phyloP scores from a whole-genome alignment of 2,888 invertebrate genomes.

The Scaptomyza flava region DNA sequence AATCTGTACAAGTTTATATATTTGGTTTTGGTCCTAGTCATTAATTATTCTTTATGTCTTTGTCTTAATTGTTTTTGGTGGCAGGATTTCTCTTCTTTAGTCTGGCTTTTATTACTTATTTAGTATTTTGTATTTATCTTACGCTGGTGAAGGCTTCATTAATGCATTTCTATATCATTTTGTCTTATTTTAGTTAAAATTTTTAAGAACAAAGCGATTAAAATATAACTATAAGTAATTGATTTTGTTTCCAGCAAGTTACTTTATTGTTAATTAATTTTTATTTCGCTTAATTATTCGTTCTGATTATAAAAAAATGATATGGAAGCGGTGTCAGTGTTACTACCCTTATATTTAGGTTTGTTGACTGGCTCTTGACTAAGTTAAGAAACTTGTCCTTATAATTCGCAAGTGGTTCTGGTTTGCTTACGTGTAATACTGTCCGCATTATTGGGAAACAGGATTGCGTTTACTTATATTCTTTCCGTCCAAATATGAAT shows the following conservation, averaged over 20 bases:
- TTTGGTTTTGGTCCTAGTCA: slow-evolving; percentile 26
- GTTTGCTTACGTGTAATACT: slow-evolving; percentile 35
- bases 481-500: slow-evolving; percentile 18
- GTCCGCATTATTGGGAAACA: slow-evolving; percentile 38
- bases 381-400: slow-evolving; percentile 8
- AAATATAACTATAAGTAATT: too few species aligned
- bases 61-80: slow-evolving; percentile 12
- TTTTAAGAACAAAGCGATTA: too few species aligned
- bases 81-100: not conserved
- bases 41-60: slow-evolving; percentile 8
- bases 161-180: not conserved
- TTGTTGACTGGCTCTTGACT: slow-evolving; percentile 18
- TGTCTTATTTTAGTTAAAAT: not conserved
- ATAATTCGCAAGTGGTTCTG: slow-evolving; percentile 46
- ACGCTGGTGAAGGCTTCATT: not conserved
- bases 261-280: not conserved
- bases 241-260: not conserved
- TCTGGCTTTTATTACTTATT: slow-evolving; percentile 4
- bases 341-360: slow-evolving; percentile 15
- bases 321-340: slow-evolving; percentile 37
- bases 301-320: slow-evolving; percentile 7
- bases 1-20: too few species aligned
- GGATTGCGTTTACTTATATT: slow-evolving; percentile 10
- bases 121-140: slow-evolving; percentile 7
- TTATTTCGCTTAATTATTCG: slow-evolving; percentile 18